A percentile compares a stretch with the other conserved stretches of the same genome.
Evolutionary conservation across 2,888 invertebrate species (phyloP).

Genomic region (Synanthedon vespiformis): DNA sequence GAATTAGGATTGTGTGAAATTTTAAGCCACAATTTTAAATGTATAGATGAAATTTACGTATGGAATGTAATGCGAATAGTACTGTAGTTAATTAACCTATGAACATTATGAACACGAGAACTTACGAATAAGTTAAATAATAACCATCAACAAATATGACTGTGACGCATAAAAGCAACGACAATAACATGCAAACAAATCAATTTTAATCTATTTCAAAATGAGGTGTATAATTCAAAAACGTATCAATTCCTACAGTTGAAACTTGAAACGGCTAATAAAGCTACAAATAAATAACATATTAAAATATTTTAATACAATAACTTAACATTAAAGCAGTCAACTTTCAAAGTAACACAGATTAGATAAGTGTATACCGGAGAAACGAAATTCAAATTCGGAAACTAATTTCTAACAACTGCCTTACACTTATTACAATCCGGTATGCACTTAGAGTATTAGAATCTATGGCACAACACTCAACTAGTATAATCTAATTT

Average conservation of each 20-base stretch:
- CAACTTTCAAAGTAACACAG: slow-evolving; percentile 54
- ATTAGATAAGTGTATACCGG: slow-evolving; percentile 20
- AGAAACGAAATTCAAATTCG: slow-evolving; percentile 6
- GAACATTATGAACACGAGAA: neutral
- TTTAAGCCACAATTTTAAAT: too few relatives aligned
- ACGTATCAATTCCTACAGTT: slow-evolving; percentile 40
- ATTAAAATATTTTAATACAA: slow-evolving; percentile 68
- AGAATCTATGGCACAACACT: slow-evolving; percentile 57
- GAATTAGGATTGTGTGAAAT: neutral
- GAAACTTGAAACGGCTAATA: slow-evolving; percentile 64
- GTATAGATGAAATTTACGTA: too few relatives aligned
- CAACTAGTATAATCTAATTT: slow-evolving; percentile 20
- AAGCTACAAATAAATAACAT: slow-evolving; percentile 70
- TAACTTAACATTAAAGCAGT: slow-evolving; percentile 66
- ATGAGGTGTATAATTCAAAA: slow-evolving; percentile 18
- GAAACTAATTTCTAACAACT: too few relatives aligned
- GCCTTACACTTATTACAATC: slow-evolving; percentile 3
- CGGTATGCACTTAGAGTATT: slow-evolving; percentile 21
- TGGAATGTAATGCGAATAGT: slow-evolving; percentile 34
- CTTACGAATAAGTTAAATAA: neutral
- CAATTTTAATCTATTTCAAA: slow-evolving; percentile 46
- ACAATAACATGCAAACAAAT: slow-evolving; percentile 36
- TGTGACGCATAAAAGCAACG: slow-evolving; percentile 4
- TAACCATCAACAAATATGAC: neutral
- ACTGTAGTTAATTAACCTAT: neutral